Percentiles rank a stretch among this genome's conserved stretches.
These are phyloP conservation scores for Rhea americana DNA, from an alignment of 2,113 vertebrate genomes.

Conservation along the genomic window DNA sequence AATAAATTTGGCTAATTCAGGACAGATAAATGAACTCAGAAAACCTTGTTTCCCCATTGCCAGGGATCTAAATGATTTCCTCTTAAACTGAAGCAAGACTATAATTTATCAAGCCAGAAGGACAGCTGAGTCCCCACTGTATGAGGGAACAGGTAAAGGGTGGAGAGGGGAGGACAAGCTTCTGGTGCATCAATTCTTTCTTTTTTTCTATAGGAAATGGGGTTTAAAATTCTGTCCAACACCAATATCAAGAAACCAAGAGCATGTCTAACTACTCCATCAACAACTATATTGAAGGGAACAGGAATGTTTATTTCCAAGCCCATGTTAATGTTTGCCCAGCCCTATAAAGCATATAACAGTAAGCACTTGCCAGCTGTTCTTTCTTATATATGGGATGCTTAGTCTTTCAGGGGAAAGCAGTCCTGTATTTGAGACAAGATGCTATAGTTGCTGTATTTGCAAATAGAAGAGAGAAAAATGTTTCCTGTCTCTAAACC, in stretches of 20 bases:
- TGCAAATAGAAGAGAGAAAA: neutral
- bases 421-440: neutral
- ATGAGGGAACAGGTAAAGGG: neutral
- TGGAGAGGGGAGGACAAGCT: neutral
- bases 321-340: neutral
- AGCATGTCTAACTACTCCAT: neutral
- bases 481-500: neutral
- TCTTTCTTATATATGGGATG: neutral
- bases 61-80: neutral
- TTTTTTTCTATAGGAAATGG: slow-evolving; percentile 46
- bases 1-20: neutral
- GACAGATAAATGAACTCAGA: neutral
- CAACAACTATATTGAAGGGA: neutral
- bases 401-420: neutral
- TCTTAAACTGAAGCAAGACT: neutral
- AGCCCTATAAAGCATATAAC: neutral
- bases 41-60: neutral
- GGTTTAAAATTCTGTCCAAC: slow-evolving; percentile 71
- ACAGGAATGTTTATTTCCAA: neutral
- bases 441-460: neutral
- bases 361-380: slow-evolving; percentile 31
- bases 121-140: neutral
- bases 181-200: neutral
- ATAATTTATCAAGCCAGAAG: neutral
- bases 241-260: slow-evolving; percentile 65